Evolutionary conservation across 1,140 invertebrate species (phyloP), one percentile per base, ranked within the genome.

Genomic region (Drosophila melanica): DNA sequence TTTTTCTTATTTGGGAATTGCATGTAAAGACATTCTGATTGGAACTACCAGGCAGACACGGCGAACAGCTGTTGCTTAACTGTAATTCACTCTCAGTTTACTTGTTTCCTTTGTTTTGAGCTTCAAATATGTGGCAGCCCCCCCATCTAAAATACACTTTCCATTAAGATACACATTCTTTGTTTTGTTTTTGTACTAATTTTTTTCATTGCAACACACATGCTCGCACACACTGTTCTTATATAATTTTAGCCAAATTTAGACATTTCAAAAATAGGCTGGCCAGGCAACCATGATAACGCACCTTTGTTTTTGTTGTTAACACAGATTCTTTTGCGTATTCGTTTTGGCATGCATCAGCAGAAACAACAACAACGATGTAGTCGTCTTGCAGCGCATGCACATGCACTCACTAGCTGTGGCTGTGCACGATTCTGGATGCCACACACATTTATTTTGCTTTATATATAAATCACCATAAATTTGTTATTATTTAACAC

Each of bases 251-350:
- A 23, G 44, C 47, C 62, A 75, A 62, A 71, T 59, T 66, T 81
- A 59, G 80, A 87, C 55, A 87, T 66, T 62, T 75, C 72, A 69
- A 47, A 78, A 62, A 62, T 75, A 48, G 74, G 65, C 62, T 48
- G 53, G 30, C n/a, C 39, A 37, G 30, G 27, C 53, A 45, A 50
- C 47, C 10, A 51, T 27, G 41, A 69, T 44, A 75, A 87, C 71
- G 71, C 81, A 85, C 81, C 82, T 85, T 85, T 85, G 37, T 64
- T 80, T 85, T 85, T 75, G 67, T 85, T 75, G 60, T 73, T 85
- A 87, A 77, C 81, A 86, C 82, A 81, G 81, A 81, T 78, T 78
- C 78, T 62, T 64, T 68, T 73, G 55, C 48, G 71, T 59, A 65
- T 63, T 44, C 53, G 41, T 51, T 69, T 54, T 53, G 59, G 57